Evolutionary conservation across 2,888 invertebrate genomes (phyloP).

Genomic region (Sclerodermus sp.): DNA sequence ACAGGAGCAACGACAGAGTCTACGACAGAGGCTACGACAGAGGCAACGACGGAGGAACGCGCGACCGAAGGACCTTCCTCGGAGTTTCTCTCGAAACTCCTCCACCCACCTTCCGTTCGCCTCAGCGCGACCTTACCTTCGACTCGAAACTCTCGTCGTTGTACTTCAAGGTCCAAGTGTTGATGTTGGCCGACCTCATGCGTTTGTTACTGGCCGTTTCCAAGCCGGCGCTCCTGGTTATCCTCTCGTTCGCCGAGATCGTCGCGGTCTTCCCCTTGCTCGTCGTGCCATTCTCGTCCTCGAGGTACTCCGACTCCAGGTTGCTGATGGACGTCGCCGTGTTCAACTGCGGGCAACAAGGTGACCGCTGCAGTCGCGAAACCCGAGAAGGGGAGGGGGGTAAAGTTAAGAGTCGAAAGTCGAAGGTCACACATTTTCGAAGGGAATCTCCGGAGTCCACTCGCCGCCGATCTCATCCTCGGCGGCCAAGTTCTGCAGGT

Average conservation of each 20-base stretch:
- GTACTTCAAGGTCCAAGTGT: conserved; percentile 85
- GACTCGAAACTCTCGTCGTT: conserved; percentile 78
- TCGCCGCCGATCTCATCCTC: conserved; percentile 81
- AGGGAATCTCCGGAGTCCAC: conserved; percentile 91
- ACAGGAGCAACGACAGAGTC: too few species aligned
- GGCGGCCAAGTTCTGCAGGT: conserved; percentile 60
- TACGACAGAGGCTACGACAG: too few species aligned
- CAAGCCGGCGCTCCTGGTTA: conserved; percentile 69
- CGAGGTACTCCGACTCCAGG: conserved; percentile 50
- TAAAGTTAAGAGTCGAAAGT: too few species aligned
- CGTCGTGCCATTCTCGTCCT: conserved; percentile 50
- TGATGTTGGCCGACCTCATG: conserved; percentile 85
- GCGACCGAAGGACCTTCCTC: too few species aligned
- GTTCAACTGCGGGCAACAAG: too few species aligned
- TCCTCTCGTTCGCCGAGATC: conserved; percentile 30
- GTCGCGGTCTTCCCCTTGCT: conserved; percentile 38
- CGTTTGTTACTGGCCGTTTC: conserved; percentile 88
- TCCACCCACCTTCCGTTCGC: too few species aligned
- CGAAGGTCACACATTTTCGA: conserved; percentile 89
- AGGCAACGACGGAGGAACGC: too few species aligned
- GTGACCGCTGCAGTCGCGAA: too few species aligned
- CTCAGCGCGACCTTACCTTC: too few species aligned
- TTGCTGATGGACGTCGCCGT: conserved; percentile 52
- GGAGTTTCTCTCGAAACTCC: too few species aligned
- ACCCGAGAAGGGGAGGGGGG: too few species aligned